Evolutionary conservation across 1,140 invertebrate species (phyloP).

Genomic region (Cherax quadricarinatus): DNA sequence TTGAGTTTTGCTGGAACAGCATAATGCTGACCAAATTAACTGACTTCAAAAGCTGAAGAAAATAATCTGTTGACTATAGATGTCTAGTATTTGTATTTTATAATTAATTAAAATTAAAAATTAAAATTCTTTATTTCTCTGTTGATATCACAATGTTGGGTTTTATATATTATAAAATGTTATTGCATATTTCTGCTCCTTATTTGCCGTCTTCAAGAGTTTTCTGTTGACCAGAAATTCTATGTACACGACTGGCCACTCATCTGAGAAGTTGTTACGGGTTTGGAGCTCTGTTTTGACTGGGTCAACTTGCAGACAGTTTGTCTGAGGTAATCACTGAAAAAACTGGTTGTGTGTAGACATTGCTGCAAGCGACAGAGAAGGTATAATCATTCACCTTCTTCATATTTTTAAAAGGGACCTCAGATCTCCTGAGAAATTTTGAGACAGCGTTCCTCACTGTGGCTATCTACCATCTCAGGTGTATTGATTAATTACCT

Average conservation of each 20-base stretch:
- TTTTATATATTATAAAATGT: too few species aligned
- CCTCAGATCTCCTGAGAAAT: constrained; percentile 34
- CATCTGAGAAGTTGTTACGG: too few species aligned
- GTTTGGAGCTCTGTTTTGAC: constrained; percentile 17
- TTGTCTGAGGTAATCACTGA: neutral
- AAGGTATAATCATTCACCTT: constrained; percentile 33
- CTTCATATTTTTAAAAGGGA: constrained; percentile 25
- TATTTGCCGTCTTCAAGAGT: too few species aligned
- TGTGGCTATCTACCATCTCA: constrained; percentile 39
- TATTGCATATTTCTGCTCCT: neutral
- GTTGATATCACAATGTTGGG: too few species aligned
- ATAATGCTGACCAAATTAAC: too few species aligned
- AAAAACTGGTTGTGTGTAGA: constrained; percentile 15
- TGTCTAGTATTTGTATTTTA: neutral
- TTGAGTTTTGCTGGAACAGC: too few species aligned
- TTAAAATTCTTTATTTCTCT: too few species aligned
- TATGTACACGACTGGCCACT: too few species aligned
- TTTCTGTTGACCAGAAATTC: too few species aligned
- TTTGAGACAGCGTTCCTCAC: constrained; percentile 24
- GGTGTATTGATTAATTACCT: constrained; percentile 3
- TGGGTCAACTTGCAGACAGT: constrained; percentile 21
- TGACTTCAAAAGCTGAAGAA: too few species aligned
- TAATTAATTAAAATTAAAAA: too few species aligned
- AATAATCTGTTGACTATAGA: neutral
- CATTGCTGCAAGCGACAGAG: constrained; percentile 33